Percentiles rank a stretch among this genome's conserved stretches.
Evolutionary conservation across 2,113 vertebrate genomes (phyloP).

Genomic region (Podarcis cretensis): DNA sequence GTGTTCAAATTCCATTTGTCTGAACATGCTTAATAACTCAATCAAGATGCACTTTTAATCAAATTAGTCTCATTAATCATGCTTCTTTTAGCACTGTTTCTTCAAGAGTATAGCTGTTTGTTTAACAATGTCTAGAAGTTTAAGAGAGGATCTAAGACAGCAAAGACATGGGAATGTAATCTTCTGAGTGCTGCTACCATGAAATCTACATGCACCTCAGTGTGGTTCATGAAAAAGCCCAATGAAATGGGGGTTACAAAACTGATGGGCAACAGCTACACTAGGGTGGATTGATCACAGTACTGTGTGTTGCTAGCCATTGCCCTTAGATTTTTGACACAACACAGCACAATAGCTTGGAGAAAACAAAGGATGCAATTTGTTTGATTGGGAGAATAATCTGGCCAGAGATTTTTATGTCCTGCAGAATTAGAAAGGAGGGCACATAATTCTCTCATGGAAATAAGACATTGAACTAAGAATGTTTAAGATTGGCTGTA

Average conservation of each 20-base stretch:
- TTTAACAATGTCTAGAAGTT: not conserved
- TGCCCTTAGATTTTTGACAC: not conserved
- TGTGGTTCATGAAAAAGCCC: not conserved
- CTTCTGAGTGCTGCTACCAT: not conserved
- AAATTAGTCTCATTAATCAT: not conserved
- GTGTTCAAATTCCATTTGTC: constrained; percentile 23
- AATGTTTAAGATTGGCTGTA: not conserved
- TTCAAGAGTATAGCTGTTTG: not conserved
- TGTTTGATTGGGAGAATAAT: not conserved
- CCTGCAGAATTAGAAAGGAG: not conserved
- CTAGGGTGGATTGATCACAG: not conserved
- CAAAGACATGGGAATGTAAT: not conserved
- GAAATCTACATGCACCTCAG: not conserved
- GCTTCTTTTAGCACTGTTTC: not conserved
- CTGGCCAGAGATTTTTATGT: not conserved
- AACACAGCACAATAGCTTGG: not conserved
- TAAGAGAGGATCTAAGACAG: not conserved
- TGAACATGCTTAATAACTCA: not conserved
- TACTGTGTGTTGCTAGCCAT: not conserved
- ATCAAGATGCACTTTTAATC: not conserved
- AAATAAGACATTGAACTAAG: not conserved
- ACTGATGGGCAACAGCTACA: not conserved
- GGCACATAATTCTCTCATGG: not conserved
- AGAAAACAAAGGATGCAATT: not conserved
- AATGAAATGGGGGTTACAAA: not conserved